Conservation (phyloP, 1,140 invertebrate species). For the Holcopasites calliopsidis region DNA sequence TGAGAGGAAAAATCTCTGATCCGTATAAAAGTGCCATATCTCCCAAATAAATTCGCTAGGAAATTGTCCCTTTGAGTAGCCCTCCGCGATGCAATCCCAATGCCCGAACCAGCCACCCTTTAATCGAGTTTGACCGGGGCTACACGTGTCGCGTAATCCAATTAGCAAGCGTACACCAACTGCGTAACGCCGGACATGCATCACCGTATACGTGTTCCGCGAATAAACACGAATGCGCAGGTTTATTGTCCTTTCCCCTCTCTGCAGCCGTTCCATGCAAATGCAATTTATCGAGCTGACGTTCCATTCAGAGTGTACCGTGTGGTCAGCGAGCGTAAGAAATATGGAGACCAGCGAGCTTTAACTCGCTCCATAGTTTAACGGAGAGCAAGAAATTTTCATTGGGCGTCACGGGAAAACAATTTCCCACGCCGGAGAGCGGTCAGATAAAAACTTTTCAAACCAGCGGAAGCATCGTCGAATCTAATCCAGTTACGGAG, state of each 20-base stretch:
- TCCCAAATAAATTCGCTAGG: no score
- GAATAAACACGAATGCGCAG: conserved; percentile 9
- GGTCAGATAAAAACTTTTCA: background rate
- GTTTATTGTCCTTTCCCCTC: conserved; percentile 23
- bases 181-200: conserved; percentile 2
- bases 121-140: conserved; percentile 25
- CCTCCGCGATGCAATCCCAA: background rate
- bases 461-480: background rate
- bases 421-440: no score
- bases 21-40: no score
- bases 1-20: no score
- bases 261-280: background rate
- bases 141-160: conserved; percentile 42
- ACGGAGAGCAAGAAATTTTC: background rate
- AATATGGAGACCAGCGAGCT: background rate
- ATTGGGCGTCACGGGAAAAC: background rate
- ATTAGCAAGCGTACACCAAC: conserved; percentile 10
- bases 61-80: background rate
- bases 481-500: background rate
- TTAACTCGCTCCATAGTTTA: background rate
- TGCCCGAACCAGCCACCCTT: background rate
- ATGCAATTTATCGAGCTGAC: conserved; percentile 7
- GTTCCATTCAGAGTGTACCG: background rate
- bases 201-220: background rate
- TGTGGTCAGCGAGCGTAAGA: background rate